A percentile compares a stretch with the other conserved stretches of the same genome.
Conservation (phyloP, 2,797 vertebrate species). For the Semotilus atromaculatus region DNA sequence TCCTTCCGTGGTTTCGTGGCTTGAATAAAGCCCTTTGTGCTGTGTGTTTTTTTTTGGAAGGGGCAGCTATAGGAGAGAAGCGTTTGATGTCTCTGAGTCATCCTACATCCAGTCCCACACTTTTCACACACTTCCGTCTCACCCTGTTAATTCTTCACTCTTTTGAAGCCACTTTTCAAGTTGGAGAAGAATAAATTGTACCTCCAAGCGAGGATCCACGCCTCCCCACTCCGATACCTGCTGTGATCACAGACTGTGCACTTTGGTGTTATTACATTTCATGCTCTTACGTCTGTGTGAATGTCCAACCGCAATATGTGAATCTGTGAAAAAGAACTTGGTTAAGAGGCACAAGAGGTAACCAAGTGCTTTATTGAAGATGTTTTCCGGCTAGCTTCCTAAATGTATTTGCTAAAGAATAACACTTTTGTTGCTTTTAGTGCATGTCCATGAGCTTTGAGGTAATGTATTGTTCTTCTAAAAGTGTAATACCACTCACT, state of each 20-base stretch:
- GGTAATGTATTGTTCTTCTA: neutral
- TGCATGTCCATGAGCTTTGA: neutral
- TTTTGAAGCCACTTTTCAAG: conserved; percentile 81
- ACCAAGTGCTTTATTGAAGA: conserved; percentile 1
- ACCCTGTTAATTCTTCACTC: conserved; percentile 71
- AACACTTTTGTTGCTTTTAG: neutral
- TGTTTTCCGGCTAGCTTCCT: neutral
- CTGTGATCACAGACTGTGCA: conserved; percentile 81
- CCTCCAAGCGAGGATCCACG: conserved; percentile 70
- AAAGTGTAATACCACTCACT: neutral
- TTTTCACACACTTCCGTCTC: conserved; percentile 61
- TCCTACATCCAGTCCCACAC: conserved; percentile 55
- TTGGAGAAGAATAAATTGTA: conserved; percentile 78
- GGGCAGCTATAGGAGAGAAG: conserved; percentile 55
- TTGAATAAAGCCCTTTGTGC: conserved; percentile 37
- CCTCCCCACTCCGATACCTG: conserved; percentile 68
- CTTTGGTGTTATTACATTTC: conserved; percentile 81
- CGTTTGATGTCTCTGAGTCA: conserved; percentile 68
- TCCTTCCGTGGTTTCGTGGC: neutral
- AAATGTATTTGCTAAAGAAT: neutral
- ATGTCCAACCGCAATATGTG: conserved; percentile 70
- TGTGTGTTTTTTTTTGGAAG: conserved; percentile 12
- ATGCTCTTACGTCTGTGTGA: conserved; percentile 71
- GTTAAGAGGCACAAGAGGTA: conserved; percentile 9
- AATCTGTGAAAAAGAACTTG: conserved; percentile 27